Evolutionary conservation across 2,113 vertebrate genomes (phyloP).

Genomic region (Microtus montanus): DNA sequence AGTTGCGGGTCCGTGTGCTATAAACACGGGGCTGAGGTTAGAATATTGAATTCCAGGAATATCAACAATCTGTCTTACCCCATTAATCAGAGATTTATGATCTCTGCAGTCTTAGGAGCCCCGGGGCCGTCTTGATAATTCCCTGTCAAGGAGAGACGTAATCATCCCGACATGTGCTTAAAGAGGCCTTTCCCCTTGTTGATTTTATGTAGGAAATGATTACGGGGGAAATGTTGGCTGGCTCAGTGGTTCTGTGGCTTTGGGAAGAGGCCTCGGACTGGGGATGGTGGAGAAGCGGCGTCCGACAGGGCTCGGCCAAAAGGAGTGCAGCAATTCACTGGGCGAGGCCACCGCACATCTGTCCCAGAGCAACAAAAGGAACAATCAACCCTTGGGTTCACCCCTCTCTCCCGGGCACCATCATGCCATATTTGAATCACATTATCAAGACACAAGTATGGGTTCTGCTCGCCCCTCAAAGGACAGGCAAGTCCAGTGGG

Average conservation of each 20-base stretch:
- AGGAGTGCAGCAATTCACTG: background rate
- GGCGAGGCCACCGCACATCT: background rate
- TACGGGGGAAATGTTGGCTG: conserved; percentile 61
- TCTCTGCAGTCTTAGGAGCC: background rate
- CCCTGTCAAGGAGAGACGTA: conserved; percentile 64
- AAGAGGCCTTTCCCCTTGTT: conserved; percentile 67
- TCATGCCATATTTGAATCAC: background rate
- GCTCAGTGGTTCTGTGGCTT: background rate
- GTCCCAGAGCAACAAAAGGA: background rate
- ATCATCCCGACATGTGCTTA: conserved; percentile 67
- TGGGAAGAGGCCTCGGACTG: background rate
- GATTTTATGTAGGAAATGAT: conserved; percentile 67
- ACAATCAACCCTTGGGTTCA: background rate
- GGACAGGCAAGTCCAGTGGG: background rate
- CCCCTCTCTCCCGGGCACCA: background rate
- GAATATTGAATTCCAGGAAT: conserved; percentile 74
- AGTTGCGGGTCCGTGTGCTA: conserved; percentile 43
- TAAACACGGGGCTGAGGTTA: conserved; percentile 73
- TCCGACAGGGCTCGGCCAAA: background rate
- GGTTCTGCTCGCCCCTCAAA: background rate
- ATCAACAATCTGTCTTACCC: conserved; percentile 77
- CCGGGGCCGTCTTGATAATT: conserved; percentile 63
- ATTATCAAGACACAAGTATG: background rate
- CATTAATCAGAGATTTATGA: conserved; percentile 66
- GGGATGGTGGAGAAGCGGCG: background rate